These are phyloP conservation scores for Psilopsiagon aurifrons DNA, from an alignment of 2,113 vertebrate species.

Conservation along the genomic window DNA sequence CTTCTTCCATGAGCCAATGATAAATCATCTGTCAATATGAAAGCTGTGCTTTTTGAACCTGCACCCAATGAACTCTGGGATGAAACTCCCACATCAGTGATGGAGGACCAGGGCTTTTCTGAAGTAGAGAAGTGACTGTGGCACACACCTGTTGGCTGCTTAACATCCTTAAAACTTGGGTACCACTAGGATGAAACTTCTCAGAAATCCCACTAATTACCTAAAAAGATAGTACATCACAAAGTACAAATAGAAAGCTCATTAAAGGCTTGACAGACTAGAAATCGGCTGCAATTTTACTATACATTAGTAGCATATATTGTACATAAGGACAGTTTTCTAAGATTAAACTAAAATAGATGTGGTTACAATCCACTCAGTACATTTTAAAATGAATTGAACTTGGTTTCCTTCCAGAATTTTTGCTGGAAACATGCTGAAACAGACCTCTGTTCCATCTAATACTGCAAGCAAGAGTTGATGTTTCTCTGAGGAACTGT, in stretches of 20 bases:
- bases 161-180: not conserved
- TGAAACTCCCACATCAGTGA: not conserved
- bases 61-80: not conserved
- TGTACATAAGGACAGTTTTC: conserved; percentile 26
- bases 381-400: conserved; percentile 31
- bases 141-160: not conserved
- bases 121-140: not conserved
- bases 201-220: conserved; percentile 35
- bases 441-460: conserved; percentile 51
- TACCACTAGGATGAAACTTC: not conserved
- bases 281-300: conserved; percentile 40
- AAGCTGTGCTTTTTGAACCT: not conserved
- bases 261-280: conserved; percentile 56
- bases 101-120: not conserved
- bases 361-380: not conserved
- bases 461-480: conserved; percentile 39
- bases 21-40: not conserved
- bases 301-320: not conserved
- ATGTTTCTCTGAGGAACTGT: conserved; percentile 50
- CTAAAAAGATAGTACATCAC: conserved; percentile 9
- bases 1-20: not conserved
- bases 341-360: conserved; percentile 51
- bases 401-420: conserved; percentile 45
- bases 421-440: conserved; percentile 21
- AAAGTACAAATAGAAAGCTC: conserved; percentile 50